Evolutionary conservation across 2,888 invertebrate species (phyloP).

Genomic region (Diplolepis rosae): DNA sequence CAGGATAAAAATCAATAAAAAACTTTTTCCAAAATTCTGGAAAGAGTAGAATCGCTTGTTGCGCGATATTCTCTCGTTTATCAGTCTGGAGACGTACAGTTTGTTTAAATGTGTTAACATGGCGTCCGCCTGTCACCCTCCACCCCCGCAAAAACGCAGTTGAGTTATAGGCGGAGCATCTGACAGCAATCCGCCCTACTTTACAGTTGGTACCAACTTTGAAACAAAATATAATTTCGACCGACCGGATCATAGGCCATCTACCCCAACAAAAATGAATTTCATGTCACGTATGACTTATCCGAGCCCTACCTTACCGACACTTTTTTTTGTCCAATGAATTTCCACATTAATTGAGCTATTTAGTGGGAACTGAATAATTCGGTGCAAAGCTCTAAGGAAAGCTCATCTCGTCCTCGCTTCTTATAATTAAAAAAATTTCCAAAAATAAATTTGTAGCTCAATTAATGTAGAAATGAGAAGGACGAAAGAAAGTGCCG

Average conservation of each 20-base stretch:
- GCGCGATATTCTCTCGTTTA: slow-evolving; percentile 61
- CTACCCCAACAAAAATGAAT: not conserved
- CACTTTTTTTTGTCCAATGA: too few species aligned
- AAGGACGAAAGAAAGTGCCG: too few species aligned
- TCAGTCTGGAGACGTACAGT: slow-evolving; percentile 64
- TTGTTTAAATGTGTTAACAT: slow-evolving; percentile 73
- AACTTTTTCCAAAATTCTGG: too few species aligned
- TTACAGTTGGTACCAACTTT: not conserved
- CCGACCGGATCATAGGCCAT: not conserved
- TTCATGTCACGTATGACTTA: not conserved
- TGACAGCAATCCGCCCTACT: slow-evolving; percentile 68
- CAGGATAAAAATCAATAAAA: not conserved
- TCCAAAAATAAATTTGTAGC: too few species aligned
- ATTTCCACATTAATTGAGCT: too few species aligned
- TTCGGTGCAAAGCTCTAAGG: too few species aligned
- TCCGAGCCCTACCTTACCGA: too few species aligned
- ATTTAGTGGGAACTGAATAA: too few species aligned
- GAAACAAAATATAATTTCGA: not conserved
- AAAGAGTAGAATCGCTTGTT: slow-evolving; percentile 41
- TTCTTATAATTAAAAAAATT: too few species aligned
- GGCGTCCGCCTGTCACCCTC: slow-evolving; percentile 69
- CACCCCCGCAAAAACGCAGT: slow-evolving; percentile 55
- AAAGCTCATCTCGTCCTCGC: too few species aligned
- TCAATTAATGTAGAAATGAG: too few species aligned
- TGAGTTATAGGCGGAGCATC: slow-evolving; percentile 74